phyloP scores from a whole-genome alignment of 1,140 invertebrate genomes.

The Campoletis sonorensis region DNA sequence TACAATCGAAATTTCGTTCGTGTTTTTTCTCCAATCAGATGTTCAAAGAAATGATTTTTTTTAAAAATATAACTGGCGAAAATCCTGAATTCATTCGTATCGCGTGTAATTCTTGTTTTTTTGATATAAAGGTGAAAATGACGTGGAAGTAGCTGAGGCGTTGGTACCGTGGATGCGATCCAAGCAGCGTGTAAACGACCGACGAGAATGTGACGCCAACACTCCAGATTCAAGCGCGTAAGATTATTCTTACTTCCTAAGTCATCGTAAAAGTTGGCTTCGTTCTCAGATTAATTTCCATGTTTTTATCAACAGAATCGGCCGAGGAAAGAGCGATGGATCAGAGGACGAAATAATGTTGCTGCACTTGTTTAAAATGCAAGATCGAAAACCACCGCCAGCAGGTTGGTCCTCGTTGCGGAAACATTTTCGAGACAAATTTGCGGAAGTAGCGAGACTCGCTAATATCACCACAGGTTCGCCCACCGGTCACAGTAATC shows the following conservation, averaged over 20 bases:
- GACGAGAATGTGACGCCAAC: conserved; percentile 57
- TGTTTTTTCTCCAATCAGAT: neutral
- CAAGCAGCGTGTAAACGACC: conserved; percentile 64
- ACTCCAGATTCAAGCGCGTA: conserved; percentile 62
- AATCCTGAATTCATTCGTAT: neutral
- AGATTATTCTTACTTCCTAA: neutral
- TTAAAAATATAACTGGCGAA: neutral
- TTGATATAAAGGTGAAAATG: conserved; percentile 80
- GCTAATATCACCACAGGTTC: conserved; percentile 61
- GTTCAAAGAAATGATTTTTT: neutral
- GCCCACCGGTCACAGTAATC: conserved; percentile 48
- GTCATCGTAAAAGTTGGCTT: no score
- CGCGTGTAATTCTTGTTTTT: conserved; percentile 50
- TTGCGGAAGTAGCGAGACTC: conserved; percentile 46
- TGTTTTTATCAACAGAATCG: conserved; percentile 52
- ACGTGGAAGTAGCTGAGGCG: conserved; percentile 83
- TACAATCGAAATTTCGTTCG: neutral
- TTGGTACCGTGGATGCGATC: conserved; percentile 67
- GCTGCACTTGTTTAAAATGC: conserved; percentile 77
- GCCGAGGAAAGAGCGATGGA: conserved; percentile 54
- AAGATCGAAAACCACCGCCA: conserved; percentile 68
- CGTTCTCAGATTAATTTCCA: neutral
- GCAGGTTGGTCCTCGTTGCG: conserved; percentile 61
- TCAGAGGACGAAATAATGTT: conserved; percentile 77
- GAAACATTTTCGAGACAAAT: conserved; percentile 64